A percentile compares a stretch with the other conserved stretches of the same genome.
Evolutionary conservation across 2,113 vertebrate species (phyloP).

Genomic region (Ovis aries): ARS-UI_Ramb_v3.0 NC_056064.1:15158501-15159000

Average conservation of each 20-base stretch:
- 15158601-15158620: not conserved
- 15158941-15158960: not conserved
- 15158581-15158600: not conserved
- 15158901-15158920: not conserved
- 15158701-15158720: not conserved
- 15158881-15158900: not conserved
- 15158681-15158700: not conserved
- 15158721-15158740: not conserved
- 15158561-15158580: not conserved
- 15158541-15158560: not conserved
- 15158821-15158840: not conserved
- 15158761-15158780: rapidly evolving
- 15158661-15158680: not conserved
- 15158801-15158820: not conserved
- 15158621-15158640: not conserved
- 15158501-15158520: rapidly evolving
- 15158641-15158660: not conserved
- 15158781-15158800: not conserved
- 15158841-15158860: not conserved
- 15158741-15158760: not conserved
- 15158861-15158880: not conserved
- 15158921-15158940: not conserved
- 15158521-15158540: not conserved
- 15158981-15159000: not conserved
- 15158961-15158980: not conserved